These are phyloP conservation scores for Saguinus midas DNA, from an alignment of 2,113 vertebrate species.

Conservation along the genomic window DNA sequence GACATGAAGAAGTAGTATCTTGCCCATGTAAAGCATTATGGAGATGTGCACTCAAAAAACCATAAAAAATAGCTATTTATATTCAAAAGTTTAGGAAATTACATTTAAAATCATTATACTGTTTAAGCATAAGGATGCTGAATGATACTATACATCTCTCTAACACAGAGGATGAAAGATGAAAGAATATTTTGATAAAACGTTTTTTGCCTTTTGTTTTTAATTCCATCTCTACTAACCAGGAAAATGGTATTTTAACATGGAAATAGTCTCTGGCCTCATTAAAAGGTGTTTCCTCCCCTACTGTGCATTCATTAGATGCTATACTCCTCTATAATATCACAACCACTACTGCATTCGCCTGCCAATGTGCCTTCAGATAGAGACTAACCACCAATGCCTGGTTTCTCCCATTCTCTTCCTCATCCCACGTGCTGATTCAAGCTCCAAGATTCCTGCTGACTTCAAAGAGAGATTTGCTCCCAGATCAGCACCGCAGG, in stretches of 20 bases:
- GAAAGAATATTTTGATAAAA: neutral
- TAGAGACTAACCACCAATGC: neutral
- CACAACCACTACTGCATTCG: neutral
- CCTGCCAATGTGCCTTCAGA: neutral
- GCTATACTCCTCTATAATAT: neutral
- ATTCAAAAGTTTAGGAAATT: neutral
- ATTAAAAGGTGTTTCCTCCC: neutral
- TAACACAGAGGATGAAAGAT: neutral
- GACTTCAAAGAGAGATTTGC: neutral
- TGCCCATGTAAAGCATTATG: constrained; percentile 21
- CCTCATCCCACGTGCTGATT: neutral
- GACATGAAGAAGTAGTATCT: neutral
- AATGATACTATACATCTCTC: neutral
- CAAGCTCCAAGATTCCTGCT: neutral
- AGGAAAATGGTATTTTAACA: neutral
- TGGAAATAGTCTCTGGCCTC: neutral
- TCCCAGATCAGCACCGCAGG: neutral
- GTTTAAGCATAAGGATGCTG: neutral
- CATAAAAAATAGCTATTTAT: neutral
- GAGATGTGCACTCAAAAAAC: neutral
- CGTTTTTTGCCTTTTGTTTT: neutral
- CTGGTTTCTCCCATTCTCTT: neutral
- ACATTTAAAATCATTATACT: neutral
- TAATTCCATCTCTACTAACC: neutral
- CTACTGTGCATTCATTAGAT: neutral